These are phyloP conservation scores for Morone chrysops DNA, from an alignment of 2,113 vertebrate species.

Conservation along the genomic window DNA sequence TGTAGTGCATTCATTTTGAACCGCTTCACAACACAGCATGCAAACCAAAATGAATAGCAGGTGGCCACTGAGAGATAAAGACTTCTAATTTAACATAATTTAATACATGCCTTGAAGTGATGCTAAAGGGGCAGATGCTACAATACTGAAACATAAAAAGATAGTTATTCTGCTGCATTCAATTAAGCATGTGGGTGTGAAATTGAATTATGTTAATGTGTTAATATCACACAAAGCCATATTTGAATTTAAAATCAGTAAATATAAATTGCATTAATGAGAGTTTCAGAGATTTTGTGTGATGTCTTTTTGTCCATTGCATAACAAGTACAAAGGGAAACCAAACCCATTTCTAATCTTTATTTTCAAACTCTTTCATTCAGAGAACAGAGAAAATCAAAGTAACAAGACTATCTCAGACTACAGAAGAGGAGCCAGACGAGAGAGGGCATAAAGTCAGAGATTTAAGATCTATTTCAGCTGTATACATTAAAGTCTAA, in stretches of 20 bases:
- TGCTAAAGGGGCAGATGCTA: neutral
- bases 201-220: conserved; percentile 13
- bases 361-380: conserved; percentile 31
- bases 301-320: conserved; percentile 20
- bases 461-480: conserved; percentile 28
- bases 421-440: conserved; percentile 39
- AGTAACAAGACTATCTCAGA: conserved; percentile 36
- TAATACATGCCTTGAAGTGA: conserved; percentile 30
- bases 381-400: conserved; percentile 47
- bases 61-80: conserved; percentile 58
- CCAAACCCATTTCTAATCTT: neutral
- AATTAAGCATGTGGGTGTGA: conserved; percentile 18
- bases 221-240: neutral
- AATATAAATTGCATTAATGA: conserved; percentile 22
- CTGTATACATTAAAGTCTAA: conserved; percentile 34
- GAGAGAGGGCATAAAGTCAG: conserved; percentile 47
- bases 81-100: conserved; percentile 29
- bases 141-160: neutral
- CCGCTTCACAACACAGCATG: conserved; percentile 37
- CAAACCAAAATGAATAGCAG: conserved; percentile 46
- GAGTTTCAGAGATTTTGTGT: conserved; percentile 1
- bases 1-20: conserved; percentile 22
- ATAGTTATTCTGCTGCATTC: conserved; percentile 4
- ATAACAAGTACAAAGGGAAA: conserved; percentile 22
- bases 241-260: neutral